A percentile compares a stretch with the other conserved stretches of the same genome.
phyloP scores from a whole-genome alignment of 2,797 vertebrate species.

The Hippocampus kuda region DNA sequence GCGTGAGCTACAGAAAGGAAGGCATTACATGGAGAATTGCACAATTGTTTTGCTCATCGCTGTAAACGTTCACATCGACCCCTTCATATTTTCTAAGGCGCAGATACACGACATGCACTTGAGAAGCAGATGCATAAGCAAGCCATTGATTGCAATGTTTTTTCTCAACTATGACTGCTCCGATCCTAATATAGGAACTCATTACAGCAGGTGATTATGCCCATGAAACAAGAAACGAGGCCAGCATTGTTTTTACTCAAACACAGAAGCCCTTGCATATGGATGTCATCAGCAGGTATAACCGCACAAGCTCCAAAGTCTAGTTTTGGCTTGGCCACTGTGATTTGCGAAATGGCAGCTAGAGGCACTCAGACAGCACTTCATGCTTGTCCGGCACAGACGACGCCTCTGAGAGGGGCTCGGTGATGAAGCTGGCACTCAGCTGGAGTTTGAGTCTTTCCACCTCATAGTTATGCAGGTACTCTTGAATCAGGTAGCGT shows the following conservation, averaged over 20 bases:
- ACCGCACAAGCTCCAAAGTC: constrained; percentile 1
- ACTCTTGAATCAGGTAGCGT: constrained; percentile 83
- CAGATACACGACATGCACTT: constrained; percentile 3
- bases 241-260: constrained; percentile 7
- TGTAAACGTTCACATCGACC: constrained; percentile 5
- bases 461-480: constrained; percentile 86
- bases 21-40: constrained; percentile 7
- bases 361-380: constrained; percentile 55
- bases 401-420: constrained; percentile 36
- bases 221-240: constrained; percentile 19
- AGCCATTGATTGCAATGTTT: constrained; percentile 1
- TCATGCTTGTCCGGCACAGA: constrained; percentile 45
- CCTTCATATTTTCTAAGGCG: constrained; percentile 21
- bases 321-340: constrained; percentile 2
- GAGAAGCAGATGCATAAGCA: constrained; percentile 1
- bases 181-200: constrained; percentile 40
- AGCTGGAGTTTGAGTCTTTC: constrained; percentile 79
- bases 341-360: constrained; percentile 17
- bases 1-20: constrained; percentile 1
- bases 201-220: constrained; percentile 10
- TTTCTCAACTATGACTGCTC: background rate
- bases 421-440: constrained; percentile 57
- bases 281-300: constrained; percentile 6
- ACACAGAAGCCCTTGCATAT: constrained; percentile 35
- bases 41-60: constrained; percentile 3